Evolutionary conservation across 2,113 vertebrate species (phyloP).

Genomic region (Bufo bufo): DNA sequence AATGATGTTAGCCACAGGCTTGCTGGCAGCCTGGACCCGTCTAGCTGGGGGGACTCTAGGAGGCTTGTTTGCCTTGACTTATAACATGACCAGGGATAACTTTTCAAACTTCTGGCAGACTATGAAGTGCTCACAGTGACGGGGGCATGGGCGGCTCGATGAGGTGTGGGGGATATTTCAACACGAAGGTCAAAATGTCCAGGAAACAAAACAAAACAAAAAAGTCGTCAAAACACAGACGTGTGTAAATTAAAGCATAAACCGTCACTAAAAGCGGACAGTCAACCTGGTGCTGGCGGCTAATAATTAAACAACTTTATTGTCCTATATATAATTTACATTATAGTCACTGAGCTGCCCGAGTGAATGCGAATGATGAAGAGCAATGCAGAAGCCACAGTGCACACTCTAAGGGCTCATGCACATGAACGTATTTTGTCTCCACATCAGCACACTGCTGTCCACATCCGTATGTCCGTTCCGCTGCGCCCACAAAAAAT

Average conservation of each 20-base stretch:
- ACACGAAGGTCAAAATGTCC: neutral
- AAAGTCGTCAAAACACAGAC: neutral
- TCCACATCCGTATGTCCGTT: no score
- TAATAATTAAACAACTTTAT: neutral
- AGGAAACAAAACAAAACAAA: neutral
- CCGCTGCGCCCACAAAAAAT: no score
- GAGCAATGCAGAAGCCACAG: neutral
- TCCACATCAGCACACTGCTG: no score
- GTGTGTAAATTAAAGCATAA: neutral
- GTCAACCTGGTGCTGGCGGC: neutral
- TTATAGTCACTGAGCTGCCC: neutral
- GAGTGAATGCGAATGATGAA: neutral
- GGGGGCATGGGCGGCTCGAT: neutral
- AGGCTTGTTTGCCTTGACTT: conserved; percentile 32
- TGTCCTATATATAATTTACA: neutral
- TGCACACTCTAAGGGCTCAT: neutral
- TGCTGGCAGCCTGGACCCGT: conserved; percentile 20
- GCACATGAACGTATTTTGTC: no score
- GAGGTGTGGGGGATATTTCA: neutral
- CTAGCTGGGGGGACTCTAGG: conserved; percentile 24
- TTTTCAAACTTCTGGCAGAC: conserved; percentile 17
- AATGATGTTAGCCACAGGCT: conserved; percentile 52
- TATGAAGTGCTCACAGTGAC: neutral
- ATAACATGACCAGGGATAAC: conserved; percentile 1
- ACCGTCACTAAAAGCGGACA: neutral